phyloP scores from a whole-genome alignment of 2,888 invertebrate genomes.

The Liposcelis brunnea region DNA sequence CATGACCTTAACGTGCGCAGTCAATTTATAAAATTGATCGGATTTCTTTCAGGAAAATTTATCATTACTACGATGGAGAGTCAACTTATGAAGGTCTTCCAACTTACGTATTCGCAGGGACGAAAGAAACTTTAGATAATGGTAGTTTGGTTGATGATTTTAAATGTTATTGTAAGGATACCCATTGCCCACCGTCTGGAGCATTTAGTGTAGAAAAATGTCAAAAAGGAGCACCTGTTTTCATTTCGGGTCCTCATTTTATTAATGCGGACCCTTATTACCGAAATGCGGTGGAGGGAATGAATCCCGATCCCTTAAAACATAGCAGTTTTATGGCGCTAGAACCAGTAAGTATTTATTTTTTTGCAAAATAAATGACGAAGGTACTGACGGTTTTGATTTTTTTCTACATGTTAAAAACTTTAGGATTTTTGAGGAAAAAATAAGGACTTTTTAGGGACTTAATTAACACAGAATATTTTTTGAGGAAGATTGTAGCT shows the following conservation, averaged over 20 bases:
- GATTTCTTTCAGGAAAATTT: constrained; percentile 35
- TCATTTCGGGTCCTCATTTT: constrained; percentile 73
- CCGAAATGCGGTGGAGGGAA: constrained; percentile 42
- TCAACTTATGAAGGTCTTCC: constrained; percentile 37
- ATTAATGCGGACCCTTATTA: constrained; percentile 54
- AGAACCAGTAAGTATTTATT: constrained; percentile 22
- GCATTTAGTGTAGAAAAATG: constrained; percentile 62
- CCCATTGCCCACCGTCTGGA: constrained; percentile 53
- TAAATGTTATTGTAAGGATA: constrained; percentile 47
- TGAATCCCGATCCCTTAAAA: constrained; percentile 44
- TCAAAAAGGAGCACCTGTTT: constrained; percentile 63
- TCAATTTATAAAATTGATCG: no score
- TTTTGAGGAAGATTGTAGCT: no score
- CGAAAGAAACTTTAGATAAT: constrained; percentile 41
- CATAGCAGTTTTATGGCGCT: constrained; percentile 53
- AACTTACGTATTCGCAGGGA: constrained; percentile 36
- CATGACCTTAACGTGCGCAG: no score
- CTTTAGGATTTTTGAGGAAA: no score
- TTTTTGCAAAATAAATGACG: no score
- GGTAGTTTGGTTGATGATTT: constrained; percentile 33
- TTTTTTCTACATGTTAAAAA: no score
- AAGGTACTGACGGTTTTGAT: no score
- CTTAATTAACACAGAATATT: no score
- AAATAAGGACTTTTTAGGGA: no score
- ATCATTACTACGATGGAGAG: constrained; percentile 36